These are phyloP conservation scores for Lissocephala sabroskyi DNA, from an alignment of 2,888 invertebrate genomes.

Conservation along the genomic window DNA sequence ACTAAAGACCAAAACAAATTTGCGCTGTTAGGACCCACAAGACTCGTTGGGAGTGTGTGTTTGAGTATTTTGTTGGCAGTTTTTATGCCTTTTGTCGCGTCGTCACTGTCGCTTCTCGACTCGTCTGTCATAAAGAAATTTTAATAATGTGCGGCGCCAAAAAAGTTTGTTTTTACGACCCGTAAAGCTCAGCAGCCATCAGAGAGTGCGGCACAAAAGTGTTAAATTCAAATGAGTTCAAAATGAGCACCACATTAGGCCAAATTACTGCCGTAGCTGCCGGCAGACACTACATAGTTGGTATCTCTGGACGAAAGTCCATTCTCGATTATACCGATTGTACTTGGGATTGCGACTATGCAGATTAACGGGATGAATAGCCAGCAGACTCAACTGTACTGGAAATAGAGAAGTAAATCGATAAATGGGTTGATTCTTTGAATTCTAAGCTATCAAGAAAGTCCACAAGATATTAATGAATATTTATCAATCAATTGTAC, in stretches of 20 bases:
- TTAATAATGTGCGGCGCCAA: constrained; percentile 68
- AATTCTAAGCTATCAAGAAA: no score
- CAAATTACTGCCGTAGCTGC: constrained; percentile 23
- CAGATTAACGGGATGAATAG: no score
- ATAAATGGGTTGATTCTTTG: no score
- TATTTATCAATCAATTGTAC: no score
- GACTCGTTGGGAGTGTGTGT: background rate
- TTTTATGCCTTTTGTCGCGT: constrained; percentile 64
- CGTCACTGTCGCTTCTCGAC: constrained; percentile 32
- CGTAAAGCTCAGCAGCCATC: constrained; percentile 27
- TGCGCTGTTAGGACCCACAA: constrained; percentile 25
- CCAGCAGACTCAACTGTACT: no score
- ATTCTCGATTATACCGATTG: no score
- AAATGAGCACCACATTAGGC: constrained; percentile 40
- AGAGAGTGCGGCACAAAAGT: constrained; percentile 40
- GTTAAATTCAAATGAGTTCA: constrained; percentile 61
- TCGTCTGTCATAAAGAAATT: constrained; percentile 61
- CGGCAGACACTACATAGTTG: no score
- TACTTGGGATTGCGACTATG: no score
- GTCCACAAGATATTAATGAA: no score
- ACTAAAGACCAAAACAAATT: constrained; percentile 62
- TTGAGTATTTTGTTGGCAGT: constrained; percentile 57
- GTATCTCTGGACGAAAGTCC: no score
- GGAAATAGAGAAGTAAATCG: no score
- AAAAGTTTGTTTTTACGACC: constrained; percentile 51